Base-by-base conservation (phyloP, 2,888 invertebrate genomes). In the Coecobrya sp. region DNA sequence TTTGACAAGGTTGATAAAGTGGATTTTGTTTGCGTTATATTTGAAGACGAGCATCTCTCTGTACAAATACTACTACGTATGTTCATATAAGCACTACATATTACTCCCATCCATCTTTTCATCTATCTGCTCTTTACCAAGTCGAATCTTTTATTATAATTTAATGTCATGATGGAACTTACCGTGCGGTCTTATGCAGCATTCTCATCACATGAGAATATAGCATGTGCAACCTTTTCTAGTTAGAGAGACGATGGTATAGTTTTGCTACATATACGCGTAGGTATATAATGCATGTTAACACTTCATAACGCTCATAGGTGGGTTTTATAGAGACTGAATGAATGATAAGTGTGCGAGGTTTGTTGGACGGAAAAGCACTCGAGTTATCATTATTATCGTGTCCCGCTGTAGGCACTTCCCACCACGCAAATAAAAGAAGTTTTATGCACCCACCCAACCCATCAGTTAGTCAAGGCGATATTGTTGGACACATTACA, bases 351-450 rank as follows among this genome's bases (percentile, higher is more conserved):
- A 25, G 68, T 16, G 42, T 27, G 42, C 25, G 42, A 49, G 86
- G 25, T 49, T 85, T 85, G 68, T 65, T 85, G 59, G 62, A 76
- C 76, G 27, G 42, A 73, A 87, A 59, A 76, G 87, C 68, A 81
- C 88, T 88, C 81, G 65, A 88, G 81, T 81, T 88, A 81, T 88
- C 88, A 88, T 88, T 88, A 81, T 88, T 65, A 81, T 81, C 65
- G 22, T 81, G 79, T 81, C 79, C 65, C 13, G 79, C 79, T 88
- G 79, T 68, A 88, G 81, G 88, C 88, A 81, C 81, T 81, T 88
- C 27, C 52, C 62, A 84, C 42, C 55, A 42, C 19, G 73, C 45
- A 73, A 73, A 73, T 73, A 73, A 73, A 45, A 45, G 73, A 73
- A 73, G 45, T 73, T 65, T 42, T 45, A 45, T 73, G 19, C 45